Percentiles rank a stretch among this genome's conserved stretches.
phyloP scores from a whole-genome alignment of 1,140 invertebrate species.

The Drosophila miranda region DNA sequence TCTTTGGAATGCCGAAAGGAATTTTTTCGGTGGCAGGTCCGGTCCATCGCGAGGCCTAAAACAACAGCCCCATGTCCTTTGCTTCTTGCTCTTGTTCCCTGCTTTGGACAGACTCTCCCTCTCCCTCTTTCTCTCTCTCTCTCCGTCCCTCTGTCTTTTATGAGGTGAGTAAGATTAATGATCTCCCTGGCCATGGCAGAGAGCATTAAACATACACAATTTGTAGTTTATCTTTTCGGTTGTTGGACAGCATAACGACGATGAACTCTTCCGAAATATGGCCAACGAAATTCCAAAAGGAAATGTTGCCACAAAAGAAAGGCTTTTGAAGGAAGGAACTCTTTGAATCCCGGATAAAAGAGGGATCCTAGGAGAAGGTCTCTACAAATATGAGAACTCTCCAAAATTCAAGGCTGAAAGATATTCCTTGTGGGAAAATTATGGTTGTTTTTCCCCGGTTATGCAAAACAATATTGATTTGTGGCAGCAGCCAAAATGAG shows the following conservation, averaged over 20 bases:
- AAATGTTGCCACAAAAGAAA: too few relatives aligned
- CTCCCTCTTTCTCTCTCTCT: too few relatives aligned
- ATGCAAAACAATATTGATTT: constrained; percentile 59
- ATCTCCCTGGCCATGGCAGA: constrained; percentile 42
- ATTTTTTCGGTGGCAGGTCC: constrained; percentile 37
- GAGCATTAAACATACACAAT: constrained; percentile 62
- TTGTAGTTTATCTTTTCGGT: constrained; percentile 59
- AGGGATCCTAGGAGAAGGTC: too few relatives aligned
- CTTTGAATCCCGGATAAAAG: too few relatives aligned
- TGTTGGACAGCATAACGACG: not conserved
- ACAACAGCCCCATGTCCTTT: constrained; percentile 23
- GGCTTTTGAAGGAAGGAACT: too few relatives aligned
- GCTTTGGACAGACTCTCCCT: not conserved
- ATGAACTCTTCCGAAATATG: constrained; percentile 10
- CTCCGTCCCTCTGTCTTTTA: too few relatives aligned
- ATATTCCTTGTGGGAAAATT: too few relatives aligned
- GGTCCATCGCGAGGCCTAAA: constrained; percentile 25
- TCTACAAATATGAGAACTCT: too few relatives aligned
- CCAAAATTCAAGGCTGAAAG: too few relatives aligned
- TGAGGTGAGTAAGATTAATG: constrained; percentile 71
- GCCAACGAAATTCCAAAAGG: too few relatives aligned
- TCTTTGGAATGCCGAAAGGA: constrained; percentile 25
- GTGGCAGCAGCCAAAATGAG: constrained; percentile 31
- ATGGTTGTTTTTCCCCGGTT: not conserved
- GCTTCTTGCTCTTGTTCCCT: not conserved